These are phyloP conservation scores for Drosophila obscura DNA, from an alignment of 1,140 invertebrate genomes.

Conservation along the genomic window DNA sequence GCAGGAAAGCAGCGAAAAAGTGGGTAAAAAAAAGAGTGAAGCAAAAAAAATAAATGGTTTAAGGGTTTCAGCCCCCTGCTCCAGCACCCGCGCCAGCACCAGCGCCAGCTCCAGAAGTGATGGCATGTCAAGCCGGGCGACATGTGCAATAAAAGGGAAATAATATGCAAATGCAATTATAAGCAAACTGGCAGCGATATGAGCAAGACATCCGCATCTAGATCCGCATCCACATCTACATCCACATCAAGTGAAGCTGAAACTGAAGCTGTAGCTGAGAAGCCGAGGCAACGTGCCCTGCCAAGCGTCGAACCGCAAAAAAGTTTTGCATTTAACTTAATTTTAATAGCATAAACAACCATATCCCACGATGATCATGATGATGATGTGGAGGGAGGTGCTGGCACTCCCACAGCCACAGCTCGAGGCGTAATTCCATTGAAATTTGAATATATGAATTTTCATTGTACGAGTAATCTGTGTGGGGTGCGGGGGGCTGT, in stretches of 20 bases:
- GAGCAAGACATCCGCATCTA: constrained; percentile 49
- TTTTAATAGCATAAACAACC: constrained; percentile 61
- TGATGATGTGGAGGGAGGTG: no score
- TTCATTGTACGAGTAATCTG: constrained; percentile 14
- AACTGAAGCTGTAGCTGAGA: constrained; percentile 28
- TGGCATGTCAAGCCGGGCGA: constrained; percentile 72
- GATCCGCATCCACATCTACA: constrained; percentile 1
- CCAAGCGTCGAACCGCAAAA: constrained; percentile 53
- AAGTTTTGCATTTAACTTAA: constrained; percentile 57
- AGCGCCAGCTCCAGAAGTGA: constrained; percentile 23
- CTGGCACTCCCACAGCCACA: no score
- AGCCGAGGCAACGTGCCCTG: constrained; percentile 32
- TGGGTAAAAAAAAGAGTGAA: constrained; percentile 22
- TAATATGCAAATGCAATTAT: constrained; percentile 82
- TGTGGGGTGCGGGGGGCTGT: neutral
- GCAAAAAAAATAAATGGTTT: constrained; percentile 46
- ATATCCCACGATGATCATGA: constrained; percentile 2
- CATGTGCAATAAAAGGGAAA: constrained; percentile 81
- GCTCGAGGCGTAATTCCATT: constrained; percentile 37
- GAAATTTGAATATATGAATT: constrained; percentile 47
- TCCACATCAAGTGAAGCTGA: constrained; percentile 21
- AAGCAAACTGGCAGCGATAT: constrained; percentile 69
- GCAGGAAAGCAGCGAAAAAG: neutral
- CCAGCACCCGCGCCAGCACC: neutral
- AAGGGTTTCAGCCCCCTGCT: constrained; percentile 35